Conservation (phyloP, 2,113 vertebrate genomes). For the Hystrix brachyura region DNA sequence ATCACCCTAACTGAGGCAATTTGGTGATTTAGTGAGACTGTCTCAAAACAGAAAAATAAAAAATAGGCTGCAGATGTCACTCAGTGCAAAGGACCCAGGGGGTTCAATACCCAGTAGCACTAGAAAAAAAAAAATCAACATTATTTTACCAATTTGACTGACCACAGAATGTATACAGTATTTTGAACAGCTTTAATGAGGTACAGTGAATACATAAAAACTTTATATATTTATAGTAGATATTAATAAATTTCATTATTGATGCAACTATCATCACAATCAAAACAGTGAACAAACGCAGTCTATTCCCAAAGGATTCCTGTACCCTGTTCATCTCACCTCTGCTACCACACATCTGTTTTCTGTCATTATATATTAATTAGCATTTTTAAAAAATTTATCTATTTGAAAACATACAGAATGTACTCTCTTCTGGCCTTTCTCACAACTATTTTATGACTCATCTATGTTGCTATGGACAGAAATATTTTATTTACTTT, state of each 20-base stretch:
- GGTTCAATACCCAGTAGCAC: not conserved
- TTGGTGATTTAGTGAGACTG: not conserved
- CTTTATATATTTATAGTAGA: not conserved
- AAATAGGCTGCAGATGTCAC: not conserved
- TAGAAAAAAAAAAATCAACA: conserved; percentile 59
- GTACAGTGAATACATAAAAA: not conserved
- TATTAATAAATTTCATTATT: not conserved
- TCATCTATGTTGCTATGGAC: too few relatives aligned
- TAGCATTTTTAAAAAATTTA: not conserved
- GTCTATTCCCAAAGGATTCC: not conserved
- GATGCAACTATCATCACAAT: not conserved
- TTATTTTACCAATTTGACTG: conserved; percentile 79
- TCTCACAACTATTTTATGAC: not conserved
- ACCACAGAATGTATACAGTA: not conserved
- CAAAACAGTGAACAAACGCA: not conserved
- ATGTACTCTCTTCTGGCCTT: not conserved
- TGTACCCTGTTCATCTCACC: accelerated
- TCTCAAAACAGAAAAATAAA: not conserved
- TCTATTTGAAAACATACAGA: not conserved
- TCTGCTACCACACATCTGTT: not conserved
- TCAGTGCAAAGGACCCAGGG: not conserved
- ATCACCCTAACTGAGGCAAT: not conserved
- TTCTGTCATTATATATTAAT: not conserved
- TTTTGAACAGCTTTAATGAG: conserved; percentile 58
- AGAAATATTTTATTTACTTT: not conserved